These are phyloP conservation scores for Notarius lentiginosus DNA, from an alignment of 2,113 vertebrate genomes.

Conservation along the genomic window DNA sequence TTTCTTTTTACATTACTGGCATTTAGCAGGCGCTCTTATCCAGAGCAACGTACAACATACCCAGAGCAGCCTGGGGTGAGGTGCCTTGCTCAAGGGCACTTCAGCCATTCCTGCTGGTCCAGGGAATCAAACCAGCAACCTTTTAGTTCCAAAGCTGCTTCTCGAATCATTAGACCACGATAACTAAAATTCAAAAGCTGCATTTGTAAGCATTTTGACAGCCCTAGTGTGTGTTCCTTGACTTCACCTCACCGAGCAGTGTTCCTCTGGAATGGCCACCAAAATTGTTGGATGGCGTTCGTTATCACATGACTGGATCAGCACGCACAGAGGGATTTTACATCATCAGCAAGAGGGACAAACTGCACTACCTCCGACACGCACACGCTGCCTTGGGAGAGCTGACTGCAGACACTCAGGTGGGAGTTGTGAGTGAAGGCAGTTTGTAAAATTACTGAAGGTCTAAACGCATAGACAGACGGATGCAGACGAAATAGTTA, in stretches of 20 bases:
- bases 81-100: too few species aligned
- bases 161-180: too few species aligned
- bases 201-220: background rate
- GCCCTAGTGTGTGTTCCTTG: conserved; percentile 70
- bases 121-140: too few species aligned
- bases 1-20: background rate
- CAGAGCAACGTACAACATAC: too few species aligned
- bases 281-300: conserved; percentile 75
- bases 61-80: too few species aligned
- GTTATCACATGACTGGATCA: conserved; percentile 84
- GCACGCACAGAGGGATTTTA: conserved; percentile 96
- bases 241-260: conserved; percentile 84
- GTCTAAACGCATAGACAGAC: background rate
- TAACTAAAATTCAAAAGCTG: background rate
- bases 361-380: conserved; percentile 86
- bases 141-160: too few species aligned
- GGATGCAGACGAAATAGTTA: background rate
- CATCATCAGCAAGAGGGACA: conserved; percentile 91
- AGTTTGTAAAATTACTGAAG: background rate
- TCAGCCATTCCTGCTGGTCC: too few species aligned
- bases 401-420: conserved; percentile 81
- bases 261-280: conserved; percentile 77
- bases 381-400: conserved; percentile 76
- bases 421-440: conserved; percentile 57
- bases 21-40: too few species aligned